These are phyloP conservation scores for Varanus komodoensis DNA, from an alignment of 2,113 vertebrate genomes.

Conservation along the genomic window DNA sequence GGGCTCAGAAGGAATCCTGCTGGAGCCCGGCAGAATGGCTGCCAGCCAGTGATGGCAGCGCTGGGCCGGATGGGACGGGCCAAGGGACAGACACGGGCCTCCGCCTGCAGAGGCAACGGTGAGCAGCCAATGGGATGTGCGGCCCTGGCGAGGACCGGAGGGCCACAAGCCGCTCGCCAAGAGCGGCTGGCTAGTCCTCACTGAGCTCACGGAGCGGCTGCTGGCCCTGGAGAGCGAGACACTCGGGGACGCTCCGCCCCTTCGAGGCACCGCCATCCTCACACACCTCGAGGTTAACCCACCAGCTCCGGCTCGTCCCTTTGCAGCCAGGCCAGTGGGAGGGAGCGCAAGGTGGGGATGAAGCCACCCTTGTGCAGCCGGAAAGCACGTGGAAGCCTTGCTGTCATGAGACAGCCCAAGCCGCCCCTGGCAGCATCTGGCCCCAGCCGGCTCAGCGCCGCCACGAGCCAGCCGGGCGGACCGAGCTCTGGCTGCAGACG, in stretches of 20 bases:
- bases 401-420: not conserved
- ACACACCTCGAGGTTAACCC: accelerated
- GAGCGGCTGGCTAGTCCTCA: not conserved
- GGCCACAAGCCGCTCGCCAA: too few species aligned
- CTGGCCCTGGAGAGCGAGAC: not conserved
- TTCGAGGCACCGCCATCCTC: not conserved
- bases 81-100: not conserved
- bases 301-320: not conserved
- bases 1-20: too few species aligned
- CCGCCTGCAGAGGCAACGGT: not conserved
- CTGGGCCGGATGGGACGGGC: too few species aligned
- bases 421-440: not conserved
- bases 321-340: not conserved
- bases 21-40: too few species aligned
- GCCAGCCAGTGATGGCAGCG: too few species aligned
- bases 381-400: not conserved
- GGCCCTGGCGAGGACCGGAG: too few species aligned
- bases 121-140: too few species aligned
- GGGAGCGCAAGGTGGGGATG: not conserved
- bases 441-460: not conserved
- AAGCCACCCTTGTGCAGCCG: not conserved
- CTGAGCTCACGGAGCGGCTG: accelerated
- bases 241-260: not conserved
- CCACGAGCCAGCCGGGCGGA: not conserved
- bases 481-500: not conserved